A percentile compares a stretch with the other conserved stretches of the same genome.
Evolutionary conservation across 64 coral and sea anemone genomes (phyloP).

Genomic region (Montipora foliosa): DNA sequence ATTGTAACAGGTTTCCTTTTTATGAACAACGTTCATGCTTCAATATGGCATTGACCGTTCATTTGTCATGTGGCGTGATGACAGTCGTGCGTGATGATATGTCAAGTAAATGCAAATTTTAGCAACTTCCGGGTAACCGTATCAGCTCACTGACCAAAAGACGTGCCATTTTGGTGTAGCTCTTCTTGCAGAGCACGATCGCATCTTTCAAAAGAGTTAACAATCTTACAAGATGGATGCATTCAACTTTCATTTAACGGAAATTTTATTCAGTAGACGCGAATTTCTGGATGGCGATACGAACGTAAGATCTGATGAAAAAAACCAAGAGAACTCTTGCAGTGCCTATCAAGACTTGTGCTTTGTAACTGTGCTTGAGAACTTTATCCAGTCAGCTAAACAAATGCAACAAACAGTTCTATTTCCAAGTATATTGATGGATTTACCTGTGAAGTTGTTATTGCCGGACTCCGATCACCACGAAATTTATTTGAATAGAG

Average conservation of each 20-base stretch:
- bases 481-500: constrained; percentile 4
- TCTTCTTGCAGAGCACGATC: no score
- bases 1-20: no score
- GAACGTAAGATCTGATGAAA: no score
- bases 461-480: not conserved
- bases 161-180: no score
- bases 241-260: not conserved
- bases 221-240: not conserved
- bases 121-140: no score
- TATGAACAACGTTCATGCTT: no score
- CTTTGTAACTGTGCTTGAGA: constrained; percentile 1
- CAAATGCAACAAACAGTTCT: constrained; percentile 9
- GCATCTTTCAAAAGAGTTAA: not conserved
- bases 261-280: not conserved
- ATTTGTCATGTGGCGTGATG: no score
- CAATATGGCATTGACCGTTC: no score
- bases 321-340: not conserved
- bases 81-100: no score
- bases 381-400: not conserved
- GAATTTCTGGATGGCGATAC: not conserved
- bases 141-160: no score
- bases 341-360: not conserved
- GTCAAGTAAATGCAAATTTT: no score
- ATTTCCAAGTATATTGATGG: constrained; percentile 21
- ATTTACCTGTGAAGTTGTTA: not conserved